Percentiles rank a stretch among this genome's conserved stretches.
These are phyloP conservation scores for Dinomys branickii DNA, from an alignment of 2,113 vertebrate species.

Conservation along the genomic window DNA sequence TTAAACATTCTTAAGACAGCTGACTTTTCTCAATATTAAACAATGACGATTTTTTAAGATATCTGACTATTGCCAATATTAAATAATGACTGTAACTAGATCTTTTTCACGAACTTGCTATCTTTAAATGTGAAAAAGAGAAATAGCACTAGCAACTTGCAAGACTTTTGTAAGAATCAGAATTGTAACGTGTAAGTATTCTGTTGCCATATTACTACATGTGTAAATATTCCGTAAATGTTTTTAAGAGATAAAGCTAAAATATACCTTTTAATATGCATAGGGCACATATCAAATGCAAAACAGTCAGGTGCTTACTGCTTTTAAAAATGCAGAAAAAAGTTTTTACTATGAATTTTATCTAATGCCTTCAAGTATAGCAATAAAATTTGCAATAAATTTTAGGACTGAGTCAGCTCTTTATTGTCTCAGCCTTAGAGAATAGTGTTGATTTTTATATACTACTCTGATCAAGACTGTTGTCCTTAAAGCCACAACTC, in stretches of 20 bases:
- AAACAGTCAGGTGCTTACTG: background rate
- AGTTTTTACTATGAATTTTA: background rate
- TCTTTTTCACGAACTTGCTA: background rate
- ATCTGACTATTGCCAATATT: background rate
- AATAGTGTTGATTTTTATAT: background rate
- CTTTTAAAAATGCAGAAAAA: background rate
- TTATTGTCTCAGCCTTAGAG: background rate
- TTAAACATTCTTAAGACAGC: background rate
- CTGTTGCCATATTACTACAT: background rate
- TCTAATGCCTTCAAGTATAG: background rate
- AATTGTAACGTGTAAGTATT: background rate
- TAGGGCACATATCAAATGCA: background rate
- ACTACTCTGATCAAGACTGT: fast-evolving
- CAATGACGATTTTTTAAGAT: background rate
- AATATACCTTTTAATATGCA: background rate
- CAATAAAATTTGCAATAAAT: background rate
- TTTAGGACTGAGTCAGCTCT: background rate
- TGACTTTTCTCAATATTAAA: background rate
- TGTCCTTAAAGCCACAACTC: background rate
- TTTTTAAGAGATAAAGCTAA: background rate
- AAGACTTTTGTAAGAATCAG: background rate
- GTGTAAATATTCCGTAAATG: background rate
- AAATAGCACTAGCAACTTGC: background rate
- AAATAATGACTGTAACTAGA: background rate
- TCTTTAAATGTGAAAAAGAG: background rate